Evolutionary conservation across 2,888 invertebrate species (phyloP), one percentile per base, ranked within the genome.

Genomic region (Sycophila texana): DNA sequence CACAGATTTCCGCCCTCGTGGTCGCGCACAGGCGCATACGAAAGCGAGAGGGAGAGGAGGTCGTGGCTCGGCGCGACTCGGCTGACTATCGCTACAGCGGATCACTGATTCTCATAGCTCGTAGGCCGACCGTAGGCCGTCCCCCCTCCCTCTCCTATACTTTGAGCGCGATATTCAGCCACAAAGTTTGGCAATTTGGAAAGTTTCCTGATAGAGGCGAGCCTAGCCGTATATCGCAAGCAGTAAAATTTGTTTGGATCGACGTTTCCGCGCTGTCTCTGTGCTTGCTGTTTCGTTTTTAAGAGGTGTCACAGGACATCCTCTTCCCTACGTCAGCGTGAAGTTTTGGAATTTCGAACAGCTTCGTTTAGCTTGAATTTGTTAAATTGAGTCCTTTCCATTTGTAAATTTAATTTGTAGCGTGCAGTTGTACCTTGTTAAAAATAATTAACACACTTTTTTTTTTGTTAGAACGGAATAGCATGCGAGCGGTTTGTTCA

Each of bases 131-230:
- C 12, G 47, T 53, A 16, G 65, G 65, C 47, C 7, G 26, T 4
- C 47, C n/a, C 39, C 49, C 5, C n/a, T 16, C 5, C 51, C 55
- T 4, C 4, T 20, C 14, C 26, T 39, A 61, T 20, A 30, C 39
- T 39, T 39, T 39, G 63, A 30, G 13, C 57, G 20, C 39, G 55
- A 57, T 70, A 57, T 26, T 57, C 70, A 26, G 70, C 70, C 30
- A 26, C 60, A 76, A 76, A 76, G 68, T 75, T 75, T 75, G 61
- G 53, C 68, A 68, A 75, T 75, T 75, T 70, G 13, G 51, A 75
- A 75, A 75, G 61, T 75, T 75, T 67, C 22, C 10, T 60, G 60
- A 20, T 53, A 20, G 39, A 26, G 53, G 26, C n/a, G 14, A 51
- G 7, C 57, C 20, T 12, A 5, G 60, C 49, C 16, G 47, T 74